Evolutionary conservation across 2,797 vertebrate species (phyloP).

Genomic region (Rallus crepitans): DNA sequence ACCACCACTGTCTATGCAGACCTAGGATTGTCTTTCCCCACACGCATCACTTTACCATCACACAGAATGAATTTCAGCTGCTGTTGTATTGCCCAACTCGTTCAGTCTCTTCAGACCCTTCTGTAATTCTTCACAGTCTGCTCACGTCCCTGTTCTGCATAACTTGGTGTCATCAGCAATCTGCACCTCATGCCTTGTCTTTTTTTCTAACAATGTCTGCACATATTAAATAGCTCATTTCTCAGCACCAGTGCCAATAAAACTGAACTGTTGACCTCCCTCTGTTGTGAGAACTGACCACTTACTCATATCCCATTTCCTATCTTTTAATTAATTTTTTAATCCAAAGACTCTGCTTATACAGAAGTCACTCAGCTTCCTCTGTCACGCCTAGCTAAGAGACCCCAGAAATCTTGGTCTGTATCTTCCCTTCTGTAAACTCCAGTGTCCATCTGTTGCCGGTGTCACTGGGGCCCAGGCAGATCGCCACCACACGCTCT

Average conservation of each 20-base stretch:
- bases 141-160: neutral
- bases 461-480: neutral
- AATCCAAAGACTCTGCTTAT: neutral
- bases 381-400: neutral
- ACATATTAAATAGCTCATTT: neutral
- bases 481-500: neutral
- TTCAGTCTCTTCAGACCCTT: fast-evolving
- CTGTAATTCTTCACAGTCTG: neutral
- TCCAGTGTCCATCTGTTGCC: neutral
- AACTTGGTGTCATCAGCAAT: neutral
- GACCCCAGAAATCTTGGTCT: neutral
- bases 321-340: neutral
- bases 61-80: neutral
- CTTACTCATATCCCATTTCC: neutral
- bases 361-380: neutral
- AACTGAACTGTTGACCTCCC: neutral
- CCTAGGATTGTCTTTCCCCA: neutral
- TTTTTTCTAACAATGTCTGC: neutral
- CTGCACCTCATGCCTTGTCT: neutral
- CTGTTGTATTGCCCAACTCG: neutral
- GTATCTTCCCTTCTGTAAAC: neutral
- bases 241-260: neutral
- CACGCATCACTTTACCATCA: neutral
- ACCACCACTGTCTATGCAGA: fast-evolving
- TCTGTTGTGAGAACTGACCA: neutral